These are phyloP conservation scores for Arrhopalites spinosus DNA, from an alignment of 2,888 invertebrate species.

Conservation along the genomic window DNA sequence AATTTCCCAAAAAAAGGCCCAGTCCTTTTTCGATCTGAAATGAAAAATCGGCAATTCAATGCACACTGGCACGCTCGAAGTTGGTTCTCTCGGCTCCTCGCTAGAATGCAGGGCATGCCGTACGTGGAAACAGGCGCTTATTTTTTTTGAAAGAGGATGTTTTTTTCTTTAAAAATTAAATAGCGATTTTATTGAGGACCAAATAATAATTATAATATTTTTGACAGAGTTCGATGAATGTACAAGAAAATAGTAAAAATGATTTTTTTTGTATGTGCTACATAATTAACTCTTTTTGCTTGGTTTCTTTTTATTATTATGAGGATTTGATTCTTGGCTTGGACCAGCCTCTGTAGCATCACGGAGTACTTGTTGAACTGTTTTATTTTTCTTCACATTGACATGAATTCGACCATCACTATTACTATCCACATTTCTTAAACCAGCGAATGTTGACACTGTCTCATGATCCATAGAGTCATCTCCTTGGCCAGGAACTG, in stretches of 20 bases:
- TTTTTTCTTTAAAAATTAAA: no score
- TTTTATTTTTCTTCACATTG: conserved; percentile 6
- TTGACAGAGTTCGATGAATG: no score
- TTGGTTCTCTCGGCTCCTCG: no score
- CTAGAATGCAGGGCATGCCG: no score
- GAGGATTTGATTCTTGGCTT: not conserved
- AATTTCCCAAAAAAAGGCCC: no score
- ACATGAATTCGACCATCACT: conserved; percentile 24
- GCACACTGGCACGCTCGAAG: no score
- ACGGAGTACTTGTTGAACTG: not conserved
- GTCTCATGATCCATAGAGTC: conserved; percentile 1
- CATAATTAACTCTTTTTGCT: conserved; percentile 2
- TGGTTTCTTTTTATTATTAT: not conserved
- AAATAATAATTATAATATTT: no score
- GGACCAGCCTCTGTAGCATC: not conserved
- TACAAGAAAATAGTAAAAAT: not conserved
- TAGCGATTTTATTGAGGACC: no score
- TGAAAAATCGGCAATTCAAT: no score
- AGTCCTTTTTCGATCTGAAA: no score
- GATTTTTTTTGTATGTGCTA: not conserved
- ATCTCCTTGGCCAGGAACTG: not conserved
- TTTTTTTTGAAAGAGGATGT: no score
- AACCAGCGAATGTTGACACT: not conserved
- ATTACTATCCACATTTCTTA: not conserved
- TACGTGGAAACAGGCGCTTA: no score